phyloP scores from a whole-genome alignment of 2,888 invertebrate species.

The Fragum sueziense region DNA sequence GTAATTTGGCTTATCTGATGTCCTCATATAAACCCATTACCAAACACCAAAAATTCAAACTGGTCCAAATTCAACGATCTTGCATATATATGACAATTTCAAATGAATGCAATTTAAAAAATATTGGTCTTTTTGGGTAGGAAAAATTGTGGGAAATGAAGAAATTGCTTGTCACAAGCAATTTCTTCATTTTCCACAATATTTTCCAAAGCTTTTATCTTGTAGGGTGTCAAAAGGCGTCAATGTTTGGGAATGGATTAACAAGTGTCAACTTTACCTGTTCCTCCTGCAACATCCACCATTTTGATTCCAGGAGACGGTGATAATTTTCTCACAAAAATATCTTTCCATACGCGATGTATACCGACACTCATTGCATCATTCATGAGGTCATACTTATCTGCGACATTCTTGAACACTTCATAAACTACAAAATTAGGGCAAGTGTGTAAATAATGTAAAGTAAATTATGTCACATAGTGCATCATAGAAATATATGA shows the following conservation, averaged over 20 bases:
- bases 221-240: too few relatives aligned
- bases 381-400: constrained; percentile 98
- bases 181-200: constrained; percentile 4
- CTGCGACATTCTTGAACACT: constrained; percentile 97
- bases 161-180: not conserved
- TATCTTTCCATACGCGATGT: constrained; percentile 98
- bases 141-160: not conserved
- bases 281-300: constrained; percentile 99
- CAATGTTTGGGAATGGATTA: too few relatives aligned
- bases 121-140: not conserved
- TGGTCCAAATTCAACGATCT: too few relatives aligned
- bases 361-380: constrained; percentile 98
- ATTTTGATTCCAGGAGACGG: constrained; percentile 86
- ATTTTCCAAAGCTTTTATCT: too few relatives aligned
- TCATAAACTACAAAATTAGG: too few relatives aligned
- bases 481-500: too few relatives aligned
- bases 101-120: not conserved
- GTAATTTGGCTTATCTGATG: too few relatives aligned
- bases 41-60: too few relatives aligned
- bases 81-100: too few relatives aligned
- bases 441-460: too few relatives aligned
- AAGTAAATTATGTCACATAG: too few relatives aligned
- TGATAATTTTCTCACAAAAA: constrained; percentile 91
- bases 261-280: constrained; percentile 85
- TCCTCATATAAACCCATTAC: too few relatives aligned